Percentiles rank a stretch among this genome's conserved stretches.
Conservation (phyloP, 2,113 vertebrate species). For the Microcebus griseorufus region DNA sequence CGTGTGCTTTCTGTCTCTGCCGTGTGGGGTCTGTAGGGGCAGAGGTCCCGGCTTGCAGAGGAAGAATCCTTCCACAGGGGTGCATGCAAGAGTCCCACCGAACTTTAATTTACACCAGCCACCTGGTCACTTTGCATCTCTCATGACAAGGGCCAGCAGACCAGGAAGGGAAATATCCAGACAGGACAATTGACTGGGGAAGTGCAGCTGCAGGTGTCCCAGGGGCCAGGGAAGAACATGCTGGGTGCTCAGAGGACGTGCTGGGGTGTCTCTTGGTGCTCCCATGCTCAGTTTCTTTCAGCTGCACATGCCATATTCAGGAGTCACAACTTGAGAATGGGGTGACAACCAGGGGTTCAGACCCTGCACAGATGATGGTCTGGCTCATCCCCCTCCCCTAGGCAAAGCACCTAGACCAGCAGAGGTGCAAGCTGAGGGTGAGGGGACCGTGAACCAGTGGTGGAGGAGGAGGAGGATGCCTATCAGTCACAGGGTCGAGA, state of each 20-base stretch:
- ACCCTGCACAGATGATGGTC: not conserved
- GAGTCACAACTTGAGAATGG: not conserved
- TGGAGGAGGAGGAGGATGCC: rapidly evolving
- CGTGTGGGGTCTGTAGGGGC: not conserved
- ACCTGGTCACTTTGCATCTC: not conserved
- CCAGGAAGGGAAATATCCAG: not conserved
- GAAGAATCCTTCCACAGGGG: not conserved
- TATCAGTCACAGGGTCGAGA: not conserved
- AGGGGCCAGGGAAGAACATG: not conserved
- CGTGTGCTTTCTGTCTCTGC: not conserved
- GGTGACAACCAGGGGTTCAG: not conserved
- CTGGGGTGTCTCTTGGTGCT: not conserved
- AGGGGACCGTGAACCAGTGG: too few species aligned
- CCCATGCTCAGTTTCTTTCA: too few species aligned
- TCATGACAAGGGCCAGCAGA: too few species aligned
- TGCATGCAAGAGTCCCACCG: not conserved
- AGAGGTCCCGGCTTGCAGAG: not conserved
- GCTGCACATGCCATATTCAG: not conserved
- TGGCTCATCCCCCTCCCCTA: too few species aligned
- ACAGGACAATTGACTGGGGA: not conserved
- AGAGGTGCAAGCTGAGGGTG: not conserved
- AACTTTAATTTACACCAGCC: not conserved
- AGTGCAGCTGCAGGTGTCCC: too few species aligned
- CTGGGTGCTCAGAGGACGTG: not conserved
- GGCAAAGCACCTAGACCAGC: not conserved